Evolutionary conservation across 1,140 invertebrate genomes (phyloP).

Genomic region (Amyelois transitella): DNA sequence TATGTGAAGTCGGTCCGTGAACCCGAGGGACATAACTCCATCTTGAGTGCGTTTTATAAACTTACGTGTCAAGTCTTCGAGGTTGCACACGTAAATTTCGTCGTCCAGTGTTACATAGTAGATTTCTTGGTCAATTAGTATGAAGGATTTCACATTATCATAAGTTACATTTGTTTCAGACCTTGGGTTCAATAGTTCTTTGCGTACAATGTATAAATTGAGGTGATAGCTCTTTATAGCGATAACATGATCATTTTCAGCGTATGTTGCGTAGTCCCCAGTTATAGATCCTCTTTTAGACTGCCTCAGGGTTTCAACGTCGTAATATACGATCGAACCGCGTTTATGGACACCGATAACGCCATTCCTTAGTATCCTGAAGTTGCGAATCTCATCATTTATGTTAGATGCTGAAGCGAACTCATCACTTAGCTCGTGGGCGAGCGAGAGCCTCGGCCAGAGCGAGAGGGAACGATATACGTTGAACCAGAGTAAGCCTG

Average conservation of each 20-base stretch:
- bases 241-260: constrained; percentile 33
- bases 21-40: constrained; percentile 31
- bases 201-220: constrained; percentile 28
- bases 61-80: constrained; percentile 8
- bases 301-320: constrained; percentile 28
- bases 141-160: constrained; percentile 35
- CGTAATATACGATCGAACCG: constrained; percentile 36
- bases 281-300: constrained; percentile 15
- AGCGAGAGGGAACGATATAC: constrained; percentile 40
- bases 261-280: constrained; percentile 34
- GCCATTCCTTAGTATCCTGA: constrained; percentile 30
- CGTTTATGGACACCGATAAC: constrained; percentile 38
- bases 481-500: constrained; percentile 27
- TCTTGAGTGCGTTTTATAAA: constrained; percentile 18
- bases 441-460: constrained; percentile 32
- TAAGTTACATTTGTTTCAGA: constrained; percentile 15
- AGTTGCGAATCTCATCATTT: constrained; percentile 29
- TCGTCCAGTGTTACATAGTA: constrained; percentile 38
- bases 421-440: constrained; percentile 30
- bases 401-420: constrained; percentile 32
- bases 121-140: constrained; percentile 25
- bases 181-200: constrained; percentile 9
- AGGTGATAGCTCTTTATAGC: constrained; percentile 27
- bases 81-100: constrained; percentile 31
- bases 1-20: constrained; percentile 22